phyloP scores from a whole-genome alignment of 2,113 vertebrate species.

The Hemiprocne comata region DNA sequence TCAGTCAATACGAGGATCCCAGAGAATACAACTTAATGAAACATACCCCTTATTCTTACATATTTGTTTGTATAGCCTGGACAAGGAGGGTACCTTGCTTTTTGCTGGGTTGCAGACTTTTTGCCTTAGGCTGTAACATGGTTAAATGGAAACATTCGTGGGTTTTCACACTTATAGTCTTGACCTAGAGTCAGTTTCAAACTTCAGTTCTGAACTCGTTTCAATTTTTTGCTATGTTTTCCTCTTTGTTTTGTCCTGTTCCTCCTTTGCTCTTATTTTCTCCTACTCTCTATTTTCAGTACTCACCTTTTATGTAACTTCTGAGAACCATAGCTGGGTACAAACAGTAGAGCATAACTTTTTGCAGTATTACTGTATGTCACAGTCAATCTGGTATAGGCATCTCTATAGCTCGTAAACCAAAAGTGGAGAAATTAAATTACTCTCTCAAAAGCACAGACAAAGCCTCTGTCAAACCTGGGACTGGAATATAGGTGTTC shows the following conservation, averaged over 20 bases:
- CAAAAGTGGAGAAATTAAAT: neutral
- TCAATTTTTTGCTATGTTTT: neutral
- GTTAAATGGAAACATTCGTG: neutral
- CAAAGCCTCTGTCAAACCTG: neutral
- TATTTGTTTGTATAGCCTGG: neutral
- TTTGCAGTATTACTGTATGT: neutral
- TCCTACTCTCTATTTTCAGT: neutral
- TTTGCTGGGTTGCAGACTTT: neutral
- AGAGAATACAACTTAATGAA: neutral
- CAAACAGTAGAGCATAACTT: neutral
- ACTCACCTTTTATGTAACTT: neutral
- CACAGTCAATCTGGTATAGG: neutral
- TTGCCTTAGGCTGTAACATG: neutral
- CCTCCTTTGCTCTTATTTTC: neutral
- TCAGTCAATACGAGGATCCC: rapidly evolving
- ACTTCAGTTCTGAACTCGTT: neutral
- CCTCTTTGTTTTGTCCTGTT: neutral
- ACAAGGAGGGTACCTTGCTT: neutral
- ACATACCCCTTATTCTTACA: neutral
- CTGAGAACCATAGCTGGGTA: neutral
- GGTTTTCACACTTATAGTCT: neutral
- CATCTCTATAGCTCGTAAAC: neutral
- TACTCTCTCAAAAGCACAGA: neutral
- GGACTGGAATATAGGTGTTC: neutral
- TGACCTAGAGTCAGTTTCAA: neutral